Evolutionary conservation across 30 jellyfish, hydroid and myxozoan genomes (phyloP).

Genomic region (Chironex yamaguchii): DNA sequence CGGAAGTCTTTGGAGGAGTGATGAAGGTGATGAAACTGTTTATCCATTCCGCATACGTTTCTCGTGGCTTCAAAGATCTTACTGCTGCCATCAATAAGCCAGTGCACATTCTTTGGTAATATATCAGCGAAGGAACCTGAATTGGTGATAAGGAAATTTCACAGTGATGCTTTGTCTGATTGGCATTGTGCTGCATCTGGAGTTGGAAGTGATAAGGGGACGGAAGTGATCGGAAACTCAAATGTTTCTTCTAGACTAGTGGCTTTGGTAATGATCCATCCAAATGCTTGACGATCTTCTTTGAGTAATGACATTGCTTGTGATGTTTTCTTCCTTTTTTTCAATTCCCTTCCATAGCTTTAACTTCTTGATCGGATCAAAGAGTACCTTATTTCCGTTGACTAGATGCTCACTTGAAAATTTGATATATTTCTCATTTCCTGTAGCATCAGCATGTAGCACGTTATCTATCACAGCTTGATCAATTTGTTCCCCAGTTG

Average conservation of each 20-base stretch:
- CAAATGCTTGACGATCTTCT: constrained; percentile 76
- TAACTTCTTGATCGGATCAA: neutral
- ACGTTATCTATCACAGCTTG: neutral
- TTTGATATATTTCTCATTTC: neutral
- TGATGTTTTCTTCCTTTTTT: constrained; percentile 5
- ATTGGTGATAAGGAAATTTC: constrained; percentile 33
- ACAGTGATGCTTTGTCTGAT: constrained; percentile 44
- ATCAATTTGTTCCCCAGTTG: no score
- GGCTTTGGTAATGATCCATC: constrained; percentile 61
- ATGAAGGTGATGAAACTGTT: neutral
- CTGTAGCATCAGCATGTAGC: neutral
- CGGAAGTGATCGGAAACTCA: constrained; percentile 30
- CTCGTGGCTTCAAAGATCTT: constrained; percentile 30
- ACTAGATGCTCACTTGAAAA: constrained; percentile 5
- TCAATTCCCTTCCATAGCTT: constrained; percentile 20
- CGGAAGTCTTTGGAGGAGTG: no score
- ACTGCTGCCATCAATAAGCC: constrained; percentile 46
- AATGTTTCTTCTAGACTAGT: constrained; percentile 57
- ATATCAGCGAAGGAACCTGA: neutral
- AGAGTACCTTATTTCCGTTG: constrained; percentile 2
- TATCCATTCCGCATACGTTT: constrained; percentile 3
- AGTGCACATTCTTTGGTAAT: constrained; percentile 10
- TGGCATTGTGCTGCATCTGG: constrained; percentile 37
- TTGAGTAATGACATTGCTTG: constrained; percentile 43
- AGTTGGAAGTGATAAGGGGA: constrained; percentile 22